phyloP scores from a whole-genome alignment of 2,797 vertebrate genomes.

The Loris lydekkerianus region DNA sequence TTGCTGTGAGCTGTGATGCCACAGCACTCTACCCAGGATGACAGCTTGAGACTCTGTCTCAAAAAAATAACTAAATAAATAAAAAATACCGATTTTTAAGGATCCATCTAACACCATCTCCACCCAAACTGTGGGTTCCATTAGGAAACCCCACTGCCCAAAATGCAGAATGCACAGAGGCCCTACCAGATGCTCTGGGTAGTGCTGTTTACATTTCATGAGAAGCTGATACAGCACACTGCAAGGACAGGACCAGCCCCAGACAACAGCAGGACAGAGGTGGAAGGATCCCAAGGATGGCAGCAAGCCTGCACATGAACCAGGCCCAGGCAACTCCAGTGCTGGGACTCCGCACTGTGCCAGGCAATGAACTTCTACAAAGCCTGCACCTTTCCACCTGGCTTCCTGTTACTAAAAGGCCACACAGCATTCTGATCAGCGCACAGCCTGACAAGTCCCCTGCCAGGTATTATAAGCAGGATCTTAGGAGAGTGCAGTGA shows the following conservation, averaged over 20 bases:
- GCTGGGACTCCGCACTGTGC: background rate
- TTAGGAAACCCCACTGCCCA: background rate
- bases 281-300: background rate
- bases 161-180: background rate
- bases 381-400: background rate
- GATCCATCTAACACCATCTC: background rate
- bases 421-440: background rate
- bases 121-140: background rate
- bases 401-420: background rate
- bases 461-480: background rate
- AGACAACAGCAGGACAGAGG: background rate
- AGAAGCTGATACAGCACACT: background rate
- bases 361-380: background rate
- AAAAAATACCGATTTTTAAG: background rate
- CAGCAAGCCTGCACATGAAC: background rate
- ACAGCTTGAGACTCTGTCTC: too few species aligned
- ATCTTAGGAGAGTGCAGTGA: background rate
- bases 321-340: too few species aligned
- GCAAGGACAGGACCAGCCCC: background rate
- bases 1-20: too few species aligned
- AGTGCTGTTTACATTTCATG: background rate
- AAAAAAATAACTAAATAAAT: too few species aligned
- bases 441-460: background rate
- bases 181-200: background rate
- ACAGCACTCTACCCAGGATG: too few species aligned